Percentiles rank a stretch among this genome's conserved stretches.
Evolutionary conservation across 2,113 vertebrate genomes (phyloP).

Genomic region (Solenodon paradoxus): DNA sequence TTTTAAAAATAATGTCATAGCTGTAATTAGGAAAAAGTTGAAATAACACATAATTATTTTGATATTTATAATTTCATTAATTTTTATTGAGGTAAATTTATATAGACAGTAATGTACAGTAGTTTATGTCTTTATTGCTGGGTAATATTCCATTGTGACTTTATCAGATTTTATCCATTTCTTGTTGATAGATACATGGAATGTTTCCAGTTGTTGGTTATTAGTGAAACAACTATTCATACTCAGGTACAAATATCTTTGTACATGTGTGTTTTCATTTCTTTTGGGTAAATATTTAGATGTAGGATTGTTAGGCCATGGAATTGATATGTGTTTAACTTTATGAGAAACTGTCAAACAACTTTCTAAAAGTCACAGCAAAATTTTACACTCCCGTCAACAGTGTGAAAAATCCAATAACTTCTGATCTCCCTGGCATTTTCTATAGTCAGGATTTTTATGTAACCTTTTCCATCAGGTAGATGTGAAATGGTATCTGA

Average conservation of each 20-base stretch:
- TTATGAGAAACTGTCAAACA: not conserved
- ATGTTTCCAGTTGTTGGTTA: not conserved
- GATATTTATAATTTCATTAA: no score
- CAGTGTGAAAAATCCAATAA: not conserved
- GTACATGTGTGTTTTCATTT: not conserved
- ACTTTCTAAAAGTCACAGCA: not conserved
- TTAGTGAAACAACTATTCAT: not conserved
- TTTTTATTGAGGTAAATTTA: no score
- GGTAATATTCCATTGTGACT: not conserved
- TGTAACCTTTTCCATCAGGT: not conserved
- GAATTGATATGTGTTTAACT: not conserved
- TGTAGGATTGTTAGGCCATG: not conserved
- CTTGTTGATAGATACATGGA: not conserved
- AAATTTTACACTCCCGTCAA: not conserved
- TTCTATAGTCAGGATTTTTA: not conserved
- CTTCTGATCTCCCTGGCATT: not conserved
- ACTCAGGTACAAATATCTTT: not conserved
- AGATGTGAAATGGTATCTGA: not conserved
- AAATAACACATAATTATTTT: no score
- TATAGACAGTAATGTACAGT: no score
- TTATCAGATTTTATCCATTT: not conserved
- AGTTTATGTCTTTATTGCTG: not conserved
- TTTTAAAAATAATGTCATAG: no score
- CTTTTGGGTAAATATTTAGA: no score
- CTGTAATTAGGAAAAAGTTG: no score